Percentiles rank a stretch among this genome's conserved stretches.
These are phyloP conservation scores for Rhinoderma darwinii DNA, from an alignment of 2,113 vertebrate genomes.

Conservation along the genomic window DNA sequence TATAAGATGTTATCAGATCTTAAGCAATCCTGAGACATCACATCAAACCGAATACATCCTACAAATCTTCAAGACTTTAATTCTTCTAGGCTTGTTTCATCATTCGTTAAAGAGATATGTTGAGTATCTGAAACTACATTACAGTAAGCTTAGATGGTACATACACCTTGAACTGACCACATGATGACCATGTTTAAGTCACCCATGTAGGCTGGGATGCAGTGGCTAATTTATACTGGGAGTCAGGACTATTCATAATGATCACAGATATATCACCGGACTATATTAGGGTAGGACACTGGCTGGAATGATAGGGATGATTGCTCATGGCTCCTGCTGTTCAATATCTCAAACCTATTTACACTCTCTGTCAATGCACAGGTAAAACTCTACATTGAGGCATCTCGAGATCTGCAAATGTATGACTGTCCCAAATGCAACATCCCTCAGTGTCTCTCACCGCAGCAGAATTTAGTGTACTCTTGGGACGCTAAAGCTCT, in stretches of 20 bases:
- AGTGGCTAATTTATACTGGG: neutral
- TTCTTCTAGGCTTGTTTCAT: too few species aligned
- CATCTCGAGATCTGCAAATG: constrained; percentile 10
- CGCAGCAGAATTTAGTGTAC: constrained; percentile 69
- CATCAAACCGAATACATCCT: too few species aligned
- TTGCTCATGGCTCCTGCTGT: neutral
- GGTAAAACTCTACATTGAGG: neutral
- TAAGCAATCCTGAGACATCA: too few species aligned
- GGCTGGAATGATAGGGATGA: neutral
- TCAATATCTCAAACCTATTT: neutral
- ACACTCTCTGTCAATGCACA: neutral
- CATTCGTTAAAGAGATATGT: too few species aligned
- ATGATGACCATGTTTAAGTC: neutral
- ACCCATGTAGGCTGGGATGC: neutral
- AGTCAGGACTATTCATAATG: too few species aligned
- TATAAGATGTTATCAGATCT: too few species aligned
- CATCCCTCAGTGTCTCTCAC: constrained; percentile 73
- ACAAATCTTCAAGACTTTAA: too few species aligned
- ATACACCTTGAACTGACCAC: too few species aligned
- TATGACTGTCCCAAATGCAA: neutral
- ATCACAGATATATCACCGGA: too few species aligned
- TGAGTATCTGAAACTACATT: too few species aligned
- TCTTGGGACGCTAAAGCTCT: constrained; percentile 71
- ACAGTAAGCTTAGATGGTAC: too few species aligned
- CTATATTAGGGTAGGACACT: neutral